Evolutionary conservation across 2,797 vertebrate species (phyloP), one percentile per base, ranked within the genome.

Genomic region (Zalophus californianus): DNA sequence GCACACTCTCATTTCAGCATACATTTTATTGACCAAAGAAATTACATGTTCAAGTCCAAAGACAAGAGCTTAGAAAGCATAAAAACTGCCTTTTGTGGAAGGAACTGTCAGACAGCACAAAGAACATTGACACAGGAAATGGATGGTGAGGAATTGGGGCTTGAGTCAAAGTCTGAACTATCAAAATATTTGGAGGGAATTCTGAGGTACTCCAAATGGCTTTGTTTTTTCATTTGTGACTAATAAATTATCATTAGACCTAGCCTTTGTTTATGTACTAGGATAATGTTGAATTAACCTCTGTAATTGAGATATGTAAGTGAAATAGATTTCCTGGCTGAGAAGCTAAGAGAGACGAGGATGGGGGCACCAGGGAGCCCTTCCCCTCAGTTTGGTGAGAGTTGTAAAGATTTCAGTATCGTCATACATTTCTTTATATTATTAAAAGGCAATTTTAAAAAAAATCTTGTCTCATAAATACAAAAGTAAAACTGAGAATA

Each of bases 391-490:
- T 58, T 90, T 72, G 60, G 16, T 77, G 58, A 60, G 14, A 92
- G 72, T 41, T 72, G 5, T 38, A 72, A 58, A 50, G 14, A 78
- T 72, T 68, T 86, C 60, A 78, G 0, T 77, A 35, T 54, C 86
- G n/a, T 89, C 5, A 7, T 52, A 32, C 25, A 21, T 73, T 85
- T 83, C 62, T 78, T 83, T 23, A 66, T 9, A 56, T 73, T 72
- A 35, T 50, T 64, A 79, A 38, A 83, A 56, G 8, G 15, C 9
- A 87, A 7, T 64, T 90, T 72, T 16, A 52, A 87, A 48, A 95
- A 96, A 95, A 96, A 48, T 94, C 18, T 86, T 32, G 20, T 54
- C 62, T 50, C 20, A 75, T 78, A 75, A 77, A 72, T 66, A 54
- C 54, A 82, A 48, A 60, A 87, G 52, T 80, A 44, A 38, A 89